Base-by-base conservation (phyloP, 2,797 vertebrate species). In the Coluber constrictor region DNA sequence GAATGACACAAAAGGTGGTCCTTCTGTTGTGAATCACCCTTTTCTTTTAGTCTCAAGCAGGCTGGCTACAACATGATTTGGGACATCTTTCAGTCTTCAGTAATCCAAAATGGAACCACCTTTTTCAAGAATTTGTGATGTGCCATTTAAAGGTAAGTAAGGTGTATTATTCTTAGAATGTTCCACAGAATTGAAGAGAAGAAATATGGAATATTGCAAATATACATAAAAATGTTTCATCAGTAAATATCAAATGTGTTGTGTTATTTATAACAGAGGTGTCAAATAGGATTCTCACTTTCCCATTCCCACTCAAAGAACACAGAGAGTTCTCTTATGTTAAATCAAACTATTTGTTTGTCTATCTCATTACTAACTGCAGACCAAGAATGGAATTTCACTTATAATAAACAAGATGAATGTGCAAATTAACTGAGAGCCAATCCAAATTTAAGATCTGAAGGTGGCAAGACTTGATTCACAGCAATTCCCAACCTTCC, bases 21-120 rank as follows among this genome's bases (percentile, higher is more conserved):
- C 43, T 55, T 37, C 7, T 91, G 12, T 61, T 54, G 79, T 86
- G 79, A 63, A 25, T 54, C 32, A 60, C 16, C 57, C 54, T 56
- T 32, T 55, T 29, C 5, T 87, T 91, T 55, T 43, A 91, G 90
- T 63, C 57, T 43, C 90, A 91, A 61, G 37, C 43, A 91, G 27
- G 27, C n/a, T 91, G 43, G 43, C 59, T 91, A 5, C 83, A 91
- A 51, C 90, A 91, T 55, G 91, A 92, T 25, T 56, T 92, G 60
- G 91, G 91, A 9, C 91, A 92, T 25, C 91, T 66, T 70, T 92
- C 91, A 27, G 91, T 88, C n/a, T 92, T 92, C 91, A 87, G n/a
- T 23, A 43, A 11, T 56, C 13, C 23, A 56, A 92, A 87, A 87
- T 66, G 47, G 83, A 91, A 91, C 86, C 91, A 66, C 51, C 5